Percentiles rank a stretch among this genome's conserved stretches.
phyloP scores from a whole-genome alignment of 1,140 invertebrate species.

The Anastrepha obliqua region DNA sequence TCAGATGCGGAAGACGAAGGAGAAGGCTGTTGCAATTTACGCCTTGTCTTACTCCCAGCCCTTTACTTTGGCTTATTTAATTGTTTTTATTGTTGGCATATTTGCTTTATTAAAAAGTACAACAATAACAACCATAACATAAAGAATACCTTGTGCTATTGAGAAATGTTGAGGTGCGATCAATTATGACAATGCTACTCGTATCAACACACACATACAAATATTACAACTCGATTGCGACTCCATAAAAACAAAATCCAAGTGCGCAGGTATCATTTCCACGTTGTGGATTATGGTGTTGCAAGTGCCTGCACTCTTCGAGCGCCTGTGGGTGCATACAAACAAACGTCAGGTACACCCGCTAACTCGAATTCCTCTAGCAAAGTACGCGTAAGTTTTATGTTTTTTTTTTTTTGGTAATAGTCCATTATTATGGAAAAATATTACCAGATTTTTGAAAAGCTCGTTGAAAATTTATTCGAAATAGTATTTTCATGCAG shows the following conservation, averaged over 20 bases:
- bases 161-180: conserved; percentile 38
- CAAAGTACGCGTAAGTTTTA: too few species aligned
- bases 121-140: conserved; percentile 15
- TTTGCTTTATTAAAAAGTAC: conserved; percentile 40
- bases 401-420: too few species aligned
- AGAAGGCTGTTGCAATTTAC: neutral
- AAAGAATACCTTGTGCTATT: neutral
- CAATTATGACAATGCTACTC: conserved; percentile 42
- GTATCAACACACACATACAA: neutral
- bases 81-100: conserved; percentile 44
- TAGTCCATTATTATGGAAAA: too few species aligned
- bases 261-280: conserved; percentile 10
- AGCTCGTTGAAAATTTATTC: too few species aligned
- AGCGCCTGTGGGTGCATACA: neutral
- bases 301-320: neutral
- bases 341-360: too few species aligned
- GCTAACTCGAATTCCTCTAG: too few species aligned
- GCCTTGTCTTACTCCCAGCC: conserved; percentile 29
- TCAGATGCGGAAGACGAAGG: neutral
- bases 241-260: neutral
- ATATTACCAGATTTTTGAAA: too few species aligned
- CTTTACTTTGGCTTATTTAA: conserved; percentile 20
- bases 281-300: neutral
- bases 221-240: conserved; percentile 1
- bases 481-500: too few species aligned